These are phyloP conservation scores for Eupithecia tripunctaria DNA, from an alignment of 2,888 invertebrate species.

Conservation along the genomic window DNA sequence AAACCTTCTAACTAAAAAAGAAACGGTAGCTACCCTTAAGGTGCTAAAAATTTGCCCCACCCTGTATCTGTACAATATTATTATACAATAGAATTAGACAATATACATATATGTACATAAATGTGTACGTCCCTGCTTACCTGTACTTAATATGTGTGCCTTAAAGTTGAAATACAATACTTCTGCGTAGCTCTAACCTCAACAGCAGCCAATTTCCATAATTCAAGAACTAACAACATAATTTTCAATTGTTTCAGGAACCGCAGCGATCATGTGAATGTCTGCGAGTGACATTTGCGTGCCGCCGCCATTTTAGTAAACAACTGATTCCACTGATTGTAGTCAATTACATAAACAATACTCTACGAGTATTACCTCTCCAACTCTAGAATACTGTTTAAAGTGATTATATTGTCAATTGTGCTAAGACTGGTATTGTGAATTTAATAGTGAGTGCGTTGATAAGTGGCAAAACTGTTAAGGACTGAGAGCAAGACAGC, in stretches of 20 bases:
- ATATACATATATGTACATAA: no score
- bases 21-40: no score
- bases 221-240: slow-evolving; percentile 21
- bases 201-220: background rate
- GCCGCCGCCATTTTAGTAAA: slow-evolving; percentile 52
- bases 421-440: slow-evolving; percentile 13
- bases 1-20: no score
- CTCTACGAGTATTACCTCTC: slow-evolving; percentile 14
- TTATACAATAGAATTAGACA: no score
- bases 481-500: background rate
- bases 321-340: slow-evolving; percentile 52
- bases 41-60: no score
- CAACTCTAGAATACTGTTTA: background rate
- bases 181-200: background rate
- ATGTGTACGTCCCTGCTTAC: no score
- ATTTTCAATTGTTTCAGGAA: slow-evolving; percentile 57
- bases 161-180: background rate
- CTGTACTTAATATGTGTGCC: no score
- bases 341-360: slow-evolving; percentile 53
- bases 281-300: slow-evolving; percentile 67
- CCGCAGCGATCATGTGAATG: slow-evolving; percentile 50
- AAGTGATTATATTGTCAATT: slow-evolving; percentile 1
- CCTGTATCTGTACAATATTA: no score
- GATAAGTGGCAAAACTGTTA: background rate
- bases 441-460: slow-evolving; percentile 16